Conservation (phyloP, 2,888 invertebrate species). For the Taphrorychus bicolor region DNA sequence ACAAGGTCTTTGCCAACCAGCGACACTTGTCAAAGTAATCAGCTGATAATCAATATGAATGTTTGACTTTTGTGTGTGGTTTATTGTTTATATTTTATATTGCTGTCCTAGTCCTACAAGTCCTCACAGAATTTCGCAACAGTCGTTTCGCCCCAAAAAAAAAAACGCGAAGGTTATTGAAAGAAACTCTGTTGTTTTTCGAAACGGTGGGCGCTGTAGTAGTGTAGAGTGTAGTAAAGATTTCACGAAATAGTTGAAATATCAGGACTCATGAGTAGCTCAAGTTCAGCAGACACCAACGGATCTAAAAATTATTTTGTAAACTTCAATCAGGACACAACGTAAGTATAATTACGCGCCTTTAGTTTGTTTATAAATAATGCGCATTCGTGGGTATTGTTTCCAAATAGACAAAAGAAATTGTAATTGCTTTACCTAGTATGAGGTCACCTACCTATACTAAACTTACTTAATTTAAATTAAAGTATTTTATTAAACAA, state of each 20-base stretch:
- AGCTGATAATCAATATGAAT: not conserved
- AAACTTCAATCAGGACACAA: constrained; percentile 97
- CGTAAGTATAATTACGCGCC: constrained; percentile 75
- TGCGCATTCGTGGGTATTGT: constrained; percentile 10
- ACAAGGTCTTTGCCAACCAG: too few species aligned
- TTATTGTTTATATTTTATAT: not conserved
- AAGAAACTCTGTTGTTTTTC: constrained; percentile 12
- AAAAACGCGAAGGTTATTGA: constrained; percentile 7
- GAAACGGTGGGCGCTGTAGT: constrained; percentile 39
- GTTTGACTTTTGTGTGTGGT: not conserved
- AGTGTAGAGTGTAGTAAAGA: constrained; percentile 23
- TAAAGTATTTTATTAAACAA: too few species aligned
- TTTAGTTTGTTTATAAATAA: constrained; percentile 23
- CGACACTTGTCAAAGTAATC: too few species aligned
- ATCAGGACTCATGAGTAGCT: constrained; percentile 77
- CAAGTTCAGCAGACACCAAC: constrained; percentile 79
- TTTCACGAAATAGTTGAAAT: constrained; percentile 38
- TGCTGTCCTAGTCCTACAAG: not conserved
- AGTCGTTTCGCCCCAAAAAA: not conserved
- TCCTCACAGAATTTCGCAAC: not conserved
- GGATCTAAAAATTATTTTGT: constrained; percentile 86
- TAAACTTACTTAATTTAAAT: too few species aligned
- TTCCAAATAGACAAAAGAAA: not conserved
- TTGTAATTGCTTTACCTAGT: not conserved
- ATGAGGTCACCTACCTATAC: too few species aligned